Conservation (phyloP, 2,888 invertebrate species). For the Macrosiphum euphorbiae region DNA sequence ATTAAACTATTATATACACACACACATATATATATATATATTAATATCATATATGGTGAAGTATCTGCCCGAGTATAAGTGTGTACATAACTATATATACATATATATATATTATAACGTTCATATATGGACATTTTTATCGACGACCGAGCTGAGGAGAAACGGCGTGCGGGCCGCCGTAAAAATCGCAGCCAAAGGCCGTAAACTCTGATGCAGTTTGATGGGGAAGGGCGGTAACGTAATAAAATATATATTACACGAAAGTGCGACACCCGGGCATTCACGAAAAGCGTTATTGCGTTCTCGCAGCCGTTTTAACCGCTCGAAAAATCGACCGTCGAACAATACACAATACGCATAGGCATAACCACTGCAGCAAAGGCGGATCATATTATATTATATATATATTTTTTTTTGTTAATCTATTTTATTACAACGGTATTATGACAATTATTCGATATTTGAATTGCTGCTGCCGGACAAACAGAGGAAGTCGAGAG, state of each 20-base stretch:
- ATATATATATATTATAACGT: background rate
- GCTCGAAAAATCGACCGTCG: background rate
- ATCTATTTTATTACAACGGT: background rate
- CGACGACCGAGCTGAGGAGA: background rate
- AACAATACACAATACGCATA: background rate
- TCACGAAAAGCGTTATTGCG: constrained; percentile 48
- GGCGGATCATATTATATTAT: background rate
- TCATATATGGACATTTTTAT: constrained; percentile 36
- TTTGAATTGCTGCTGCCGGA: too few relatives aligned
- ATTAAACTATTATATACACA: background rate
- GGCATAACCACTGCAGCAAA: background rate
- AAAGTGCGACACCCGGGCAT: constrained; percentile 11
- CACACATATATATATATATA: background rate
- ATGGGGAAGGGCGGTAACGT: background rate
- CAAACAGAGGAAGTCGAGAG: too few relatives aligned
- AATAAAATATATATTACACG: constrained; percentile 34
- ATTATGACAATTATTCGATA: background rate
- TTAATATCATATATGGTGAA: background rate
- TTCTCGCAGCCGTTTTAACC: background rate
- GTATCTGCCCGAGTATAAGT: background rate
- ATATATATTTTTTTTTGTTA: background rate
- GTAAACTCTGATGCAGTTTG: background rate
- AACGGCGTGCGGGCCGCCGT: constrained; percentile 7
- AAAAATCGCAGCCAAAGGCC: constrained; percentile 45
- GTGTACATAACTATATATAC: background rate